Evolutionary conservation across 2,797 vertebrate species (phyloP), one percentile per base, ranked within the genome.

Genomic region (Pangasius mekongensis): DNA sequence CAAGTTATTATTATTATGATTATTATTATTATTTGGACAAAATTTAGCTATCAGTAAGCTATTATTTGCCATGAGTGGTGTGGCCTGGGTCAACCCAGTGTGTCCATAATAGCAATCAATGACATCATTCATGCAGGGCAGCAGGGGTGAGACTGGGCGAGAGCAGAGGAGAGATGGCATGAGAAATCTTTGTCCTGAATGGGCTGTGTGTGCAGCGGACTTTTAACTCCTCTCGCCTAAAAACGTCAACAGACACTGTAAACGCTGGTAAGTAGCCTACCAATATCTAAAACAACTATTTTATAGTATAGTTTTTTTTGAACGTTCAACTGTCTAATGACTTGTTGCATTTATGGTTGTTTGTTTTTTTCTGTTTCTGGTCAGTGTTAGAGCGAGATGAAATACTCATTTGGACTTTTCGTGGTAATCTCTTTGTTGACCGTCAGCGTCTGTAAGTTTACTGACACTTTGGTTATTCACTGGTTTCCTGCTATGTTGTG

Each of bases 381-480:
- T 77, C 83, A 81, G 84, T 30, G 3, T 74, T 76, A 49, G 62
- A 47, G 39, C 84, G 71, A 47, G 56, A 95, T 95, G 95, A 91
- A 90, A 91, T 89, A 14, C 90, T 83, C 87, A 84, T 90, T 92
- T 10, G 91, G 92, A n/a, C 88, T 94, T 0, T 22, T 93, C 69
- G 91, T 95, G 89, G 87, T 94, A 74, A 14, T 93, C 11, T 93
- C 91, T 43, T 92, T 56, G 0, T 89, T 89, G 89, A 89, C 87
- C 81, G 22, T 94, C 9, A 89, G 87, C 11, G 5, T 84, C 43
- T 94, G 95, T 95, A 86, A 93, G 95, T 93, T 78, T 85, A 67
- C 54, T 27, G 24, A 77, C 20, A 56, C n/a, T 5, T 58, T 56
- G 24, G 56, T 30, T 36, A 52, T 69, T 78, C 33, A 54, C 30